Evolutionary conservation across 1,140 invertebrate genomes (phyloP), one percentile per base, ranked within the genome.

Genomic region (Cotesia typhae): DNA sequence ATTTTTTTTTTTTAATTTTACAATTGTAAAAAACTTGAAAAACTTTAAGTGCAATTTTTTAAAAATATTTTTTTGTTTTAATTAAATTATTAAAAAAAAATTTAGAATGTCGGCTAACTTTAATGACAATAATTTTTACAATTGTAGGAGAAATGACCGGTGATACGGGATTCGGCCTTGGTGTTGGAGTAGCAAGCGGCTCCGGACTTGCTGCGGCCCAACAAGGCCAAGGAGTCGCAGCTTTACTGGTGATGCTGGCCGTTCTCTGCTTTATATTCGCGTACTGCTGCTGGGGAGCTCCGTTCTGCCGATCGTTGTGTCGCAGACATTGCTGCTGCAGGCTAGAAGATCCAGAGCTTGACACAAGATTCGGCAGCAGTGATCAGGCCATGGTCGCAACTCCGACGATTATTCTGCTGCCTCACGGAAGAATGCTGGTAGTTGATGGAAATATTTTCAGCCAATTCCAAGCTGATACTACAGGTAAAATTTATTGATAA

Each of bases 231-330:
- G 89, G 89, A 9, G 80, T 89, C 5, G 88, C 88, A 14, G 89
- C 88, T 3, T 79, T 90, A 3, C 78, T 90, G 53, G 88, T 90
- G 10, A 90, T 90, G 89, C 84, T 90, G 5, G 87, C 88, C 4
- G 89, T 90, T 5, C 80, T 90, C 9, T 86, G 86, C 69, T 89
- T 90, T 75, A 89, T 90, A 65, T 83, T 90, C 14, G 83, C 88
- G 12, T 90, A 90, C 73, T 90, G 89, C 77, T 90, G 89, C 75
- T 90, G 89, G 84, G 89, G 89, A 2, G 88, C 89, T 3, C 89
- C 89, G 1, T 89, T 89, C 67, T 88, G 89, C 51, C 79, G 89
- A 37, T 80, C 83, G 0, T 77, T 89, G 3, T 89, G 88, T 73
- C 81, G 87, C 72, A 81, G 84, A 69, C 83, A 88, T 67, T 86